Percentiles rank a stretch among this genome's conserved stretches.
Conservation (phyloP, 2,888 invertebrate species). For the Noctua pronuba region DNA sequence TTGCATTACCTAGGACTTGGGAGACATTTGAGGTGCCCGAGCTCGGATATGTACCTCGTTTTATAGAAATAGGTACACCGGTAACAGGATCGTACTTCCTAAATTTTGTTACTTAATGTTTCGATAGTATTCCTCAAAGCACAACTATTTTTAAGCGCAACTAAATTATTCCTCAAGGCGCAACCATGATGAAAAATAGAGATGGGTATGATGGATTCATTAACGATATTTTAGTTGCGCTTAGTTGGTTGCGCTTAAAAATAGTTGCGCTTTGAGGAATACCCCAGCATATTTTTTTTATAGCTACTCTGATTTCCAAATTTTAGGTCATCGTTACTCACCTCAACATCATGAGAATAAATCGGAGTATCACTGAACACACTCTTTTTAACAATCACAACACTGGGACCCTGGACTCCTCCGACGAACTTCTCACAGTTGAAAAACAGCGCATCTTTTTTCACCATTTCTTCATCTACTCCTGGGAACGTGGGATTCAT, state of each 20-base stretch:
- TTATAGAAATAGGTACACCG: not conserved
- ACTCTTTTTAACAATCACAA: constrained; percentile 89
- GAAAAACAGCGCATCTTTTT: constrained; percentile 97
- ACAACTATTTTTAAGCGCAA: no score
- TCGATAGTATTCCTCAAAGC: no score
- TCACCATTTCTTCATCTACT: constrained; percentile 93
- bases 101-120: no score
- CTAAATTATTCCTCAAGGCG: no score
- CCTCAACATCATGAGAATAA: constrained; percentile 84
- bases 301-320: not conserved
- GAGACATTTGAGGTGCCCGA: not conserved
- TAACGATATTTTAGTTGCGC: no score
- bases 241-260: no score
- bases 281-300: no score
- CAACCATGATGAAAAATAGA: no score
- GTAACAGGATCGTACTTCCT: not conserved
- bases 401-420: constrained; percentile 96
- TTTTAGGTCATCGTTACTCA: not conserved
- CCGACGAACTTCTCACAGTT: constrained; percentile 97
- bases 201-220: no score
- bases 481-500: constrained; percentile 95
- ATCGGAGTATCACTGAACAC: constrained; percentile 85
- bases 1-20: constrained; percentile 7
- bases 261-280: no score
- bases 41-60: not conserved